phyloP scores from a whole-genome alignment of 2,797 vertebrate genomes.

The Periparus ater region DNA sequence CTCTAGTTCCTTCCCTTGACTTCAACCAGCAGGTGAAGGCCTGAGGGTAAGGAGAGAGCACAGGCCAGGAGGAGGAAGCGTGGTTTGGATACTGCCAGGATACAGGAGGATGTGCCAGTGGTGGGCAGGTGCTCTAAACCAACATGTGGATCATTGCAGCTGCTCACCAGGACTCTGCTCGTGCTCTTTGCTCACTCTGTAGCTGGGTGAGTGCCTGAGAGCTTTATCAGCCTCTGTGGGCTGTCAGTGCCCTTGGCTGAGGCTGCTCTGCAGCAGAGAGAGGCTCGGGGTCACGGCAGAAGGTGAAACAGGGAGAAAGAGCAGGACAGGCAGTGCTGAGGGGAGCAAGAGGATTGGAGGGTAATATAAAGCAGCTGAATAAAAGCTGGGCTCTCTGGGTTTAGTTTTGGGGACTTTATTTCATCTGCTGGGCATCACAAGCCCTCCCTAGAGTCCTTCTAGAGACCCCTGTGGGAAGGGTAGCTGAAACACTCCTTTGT shows the following conservation, averaged over 20 bases:
- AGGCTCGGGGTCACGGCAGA: not conserved
- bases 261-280: not conserved
- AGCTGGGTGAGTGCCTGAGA: not conserved
- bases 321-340: not conserved
- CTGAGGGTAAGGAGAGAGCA: not conserved
- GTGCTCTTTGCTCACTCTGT: not conserved
- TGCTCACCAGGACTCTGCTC: not conserved
- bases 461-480: not conserved
- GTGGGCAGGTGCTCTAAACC: not conserved
- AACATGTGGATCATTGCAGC: not conserved
- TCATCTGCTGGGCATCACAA: not conserved
- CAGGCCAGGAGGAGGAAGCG: fast-evolving
- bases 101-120: fast-evolving
- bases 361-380: not conserved
- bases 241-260: not conserved
- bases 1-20: not conserved
- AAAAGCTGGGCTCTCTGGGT: not conserved
- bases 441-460: not conserved
- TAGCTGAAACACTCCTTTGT: not conserved
- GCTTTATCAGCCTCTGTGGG: not conserved
- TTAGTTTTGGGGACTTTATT: not conserved
- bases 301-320: not conserved
- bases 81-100: not conserved
- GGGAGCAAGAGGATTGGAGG: not conserved
- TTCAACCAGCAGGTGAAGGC: not conserved